Evolutionary conservation across 2,888 invertebrate genomes (phyloP).

Genomic region (Strigamia crassipes): DNA sequence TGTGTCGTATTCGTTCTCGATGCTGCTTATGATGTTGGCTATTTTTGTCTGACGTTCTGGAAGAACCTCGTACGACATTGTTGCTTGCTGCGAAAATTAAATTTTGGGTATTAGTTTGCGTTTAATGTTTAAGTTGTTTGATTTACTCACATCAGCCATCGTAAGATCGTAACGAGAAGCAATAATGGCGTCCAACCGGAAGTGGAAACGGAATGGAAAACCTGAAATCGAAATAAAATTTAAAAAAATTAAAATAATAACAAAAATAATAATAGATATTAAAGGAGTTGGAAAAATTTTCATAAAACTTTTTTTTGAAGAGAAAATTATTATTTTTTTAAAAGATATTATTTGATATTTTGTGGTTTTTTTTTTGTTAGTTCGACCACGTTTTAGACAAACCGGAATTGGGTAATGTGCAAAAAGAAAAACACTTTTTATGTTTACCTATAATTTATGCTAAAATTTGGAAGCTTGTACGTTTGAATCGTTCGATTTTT

Average conservation of each 20-base stretch:
- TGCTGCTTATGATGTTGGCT: slow-evolving; percentile 47
- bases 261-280: no score
- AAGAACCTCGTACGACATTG: slow-evolving; percentile 69
- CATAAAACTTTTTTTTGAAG: no score
- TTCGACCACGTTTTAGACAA: background rate
- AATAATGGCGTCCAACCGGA: background rate
- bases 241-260: background rate
- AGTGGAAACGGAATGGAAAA: background rate
- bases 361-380: background rate
- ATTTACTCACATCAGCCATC: no score
- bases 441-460: background rate
- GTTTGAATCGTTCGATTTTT: background rate
- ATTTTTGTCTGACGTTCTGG: slow-evolving; percentile 73
- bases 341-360: background rate
- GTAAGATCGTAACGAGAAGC: background rate
- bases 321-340: no score
- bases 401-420: background rate
- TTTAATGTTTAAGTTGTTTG: no score
- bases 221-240: background rate
- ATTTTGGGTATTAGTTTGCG: no score
- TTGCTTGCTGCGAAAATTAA: background rate
- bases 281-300: no score
- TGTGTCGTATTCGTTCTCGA: slow-evolving; percentile 46
- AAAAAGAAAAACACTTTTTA: background rate
- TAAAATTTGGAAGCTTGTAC: background rate